phyloP scores from a whole-genome alignment of 2,113 vertebrate genomes.

The Grus americana region DNA sequence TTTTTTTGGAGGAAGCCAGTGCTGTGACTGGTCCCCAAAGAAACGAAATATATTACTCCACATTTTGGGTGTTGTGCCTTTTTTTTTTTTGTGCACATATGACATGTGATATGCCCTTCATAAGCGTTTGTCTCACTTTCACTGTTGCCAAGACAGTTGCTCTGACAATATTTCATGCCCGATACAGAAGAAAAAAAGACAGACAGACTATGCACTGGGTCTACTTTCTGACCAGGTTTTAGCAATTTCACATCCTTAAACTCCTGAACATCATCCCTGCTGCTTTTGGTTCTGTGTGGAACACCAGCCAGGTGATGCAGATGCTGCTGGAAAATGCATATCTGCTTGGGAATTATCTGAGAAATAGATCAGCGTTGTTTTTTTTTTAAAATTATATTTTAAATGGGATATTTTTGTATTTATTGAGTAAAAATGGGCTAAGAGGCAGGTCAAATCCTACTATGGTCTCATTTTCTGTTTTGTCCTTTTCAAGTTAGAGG shows the following conservation, averaged over 20 bases:
- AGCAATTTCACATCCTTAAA: not conserved
- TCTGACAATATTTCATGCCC: not conserved
- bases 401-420: not conserved
- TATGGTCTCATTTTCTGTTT: not conserved
- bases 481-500: not conserved
- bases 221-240: not conserved
- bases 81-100: not conserved
- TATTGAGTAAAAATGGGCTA: not conserved
- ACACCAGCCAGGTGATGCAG: not conserved
- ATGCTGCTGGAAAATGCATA: not conserved
- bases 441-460: not conserved
- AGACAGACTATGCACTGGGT: not conserved
- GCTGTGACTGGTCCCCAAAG: not conserved
- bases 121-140: not conserved
- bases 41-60: not conserved
- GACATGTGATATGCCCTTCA: not conserved
- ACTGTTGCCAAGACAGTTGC: not conserved
- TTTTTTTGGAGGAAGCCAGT: not conserved
- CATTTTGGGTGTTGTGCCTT: not conserved
- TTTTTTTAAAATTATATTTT: not conserved
- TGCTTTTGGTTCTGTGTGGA: not conserved
- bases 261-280: not conserved
- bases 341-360: not conserved
- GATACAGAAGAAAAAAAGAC: not conserved
- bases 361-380: not conserved